A percentile compares a stretch with the other conserved stretches of the same genome.
phyloP scores from a whole-genome alignment of 2,113 vertebrate genomes.

The Dipodomys merriami region DNA sequence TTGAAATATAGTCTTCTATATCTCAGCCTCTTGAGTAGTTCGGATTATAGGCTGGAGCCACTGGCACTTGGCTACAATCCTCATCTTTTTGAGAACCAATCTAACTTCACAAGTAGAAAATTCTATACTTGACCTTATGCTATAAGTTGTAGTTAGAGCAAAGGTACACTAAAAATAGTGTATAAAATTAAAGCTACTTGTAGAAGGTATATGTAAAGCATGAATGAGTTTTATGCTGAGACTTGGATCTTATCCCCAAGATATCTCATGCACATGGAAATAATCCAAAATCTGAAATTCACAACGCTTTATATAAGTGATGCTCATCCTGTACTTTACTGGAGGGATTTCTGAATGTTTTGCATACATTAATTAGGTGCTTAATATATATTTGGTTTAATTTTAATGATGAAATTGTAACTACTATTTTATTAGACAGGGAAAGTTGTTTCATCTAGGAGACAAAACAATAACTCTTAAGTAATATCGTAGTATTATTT shows the following conservation, averaged over 20 bases:
- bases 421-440: background rate
- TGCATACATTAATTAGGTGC: background rate
- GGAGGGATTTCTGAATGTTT: constrained; percentile 7
- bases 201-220: background rate
- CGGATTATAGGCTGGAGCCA: too few species aligned
- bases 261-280: background rate
- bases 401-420: background rate
- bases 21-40: too few species aligned
- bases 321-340: background rate
- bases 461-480: background rate
- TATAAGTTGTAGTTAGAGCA: background rate
- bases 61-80: background rate
- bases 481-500: background rate
- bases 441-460: background rate
- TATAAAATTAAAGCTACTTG: background rate
- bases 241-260: background rate
- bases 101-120: background rate
- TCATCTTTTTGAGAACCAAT: background rate
- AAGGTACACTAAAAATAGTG: background rate
- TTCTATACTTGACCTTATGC: background rate
- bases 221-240: background rate
- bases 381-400: background rate
- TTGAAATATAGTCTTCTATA: too few species aligned
- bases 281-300: background rate
- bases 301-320: background rate